Evolutionary conservation across 2,888 invertebrate species (phyloP).

Genomic region (Dioctria linearis): DNA sequence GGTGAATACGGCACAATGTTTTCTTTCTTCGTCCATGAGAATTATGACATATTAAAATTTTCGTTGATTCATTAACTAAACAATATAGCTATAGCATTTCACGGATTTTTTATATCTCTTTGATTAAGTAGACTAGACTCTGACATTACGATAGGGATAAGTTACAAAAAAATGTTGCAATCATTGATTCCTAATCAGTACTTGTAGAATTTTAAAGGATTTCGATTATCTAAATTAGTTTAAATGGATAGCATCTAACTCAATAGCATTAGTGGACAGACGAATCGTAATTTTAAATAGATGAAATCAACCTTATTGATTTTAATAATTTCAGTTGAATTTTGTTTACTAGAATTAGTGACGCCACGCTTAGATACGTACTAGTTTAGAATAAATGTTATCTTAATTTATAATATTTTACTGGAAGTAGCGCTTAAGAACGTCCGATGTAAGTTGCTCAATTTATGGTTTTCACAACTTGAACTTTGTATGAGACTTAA

Average conservation of each 20-base stretch:
- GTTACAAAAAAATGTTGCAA: too few relatives aligned
- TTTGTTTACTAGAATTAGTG: conserved; percentile 24
- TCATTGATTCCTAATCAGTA: conserved; percentile 53
- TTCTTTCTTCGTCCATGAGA: too few relatives aligned
- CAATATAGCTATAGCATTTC: too few relatives aligned
- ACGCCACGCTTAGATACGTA: conserved; percentile 18
- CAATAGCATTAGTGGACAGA: conserved; percentile 27
- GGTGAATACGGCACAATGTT: too few relatives aligned
- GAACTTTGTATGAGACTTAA: too few relatives aligned
- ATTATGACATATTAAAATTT: too few relatives aligned
- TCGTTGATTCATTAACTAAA: too few relatives aligned
- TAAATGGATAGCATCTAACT: not conserved
- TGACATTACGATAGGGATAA: too few relatives aligned
- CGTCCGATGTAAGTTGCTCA: conserved; percentile 45
- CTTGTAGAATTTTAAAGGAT: too few relatives aligned
- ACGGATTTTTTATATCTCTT: too few relatives aligned
- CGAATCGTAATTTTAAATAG: not conserved
- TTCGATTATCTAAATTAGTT: conserved; percentile 48
- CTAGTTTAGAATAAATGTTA: conserved; percentile 8
- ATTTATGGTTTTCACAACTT: too few relatives aligned
- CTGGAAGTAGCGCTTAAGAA: conserved; percentile 41
- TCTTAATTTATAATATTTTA: conserved; percentile 8
- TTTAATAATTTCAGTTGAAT: conserved; percentile 11
- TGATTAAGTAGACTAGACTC: too few relatives aligned
- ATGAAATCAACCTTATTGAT: conserved; percentile 10